Conservation (phyloP, 2,797 vertebrate genomes). For the Centropyge bicolor region DNA sequence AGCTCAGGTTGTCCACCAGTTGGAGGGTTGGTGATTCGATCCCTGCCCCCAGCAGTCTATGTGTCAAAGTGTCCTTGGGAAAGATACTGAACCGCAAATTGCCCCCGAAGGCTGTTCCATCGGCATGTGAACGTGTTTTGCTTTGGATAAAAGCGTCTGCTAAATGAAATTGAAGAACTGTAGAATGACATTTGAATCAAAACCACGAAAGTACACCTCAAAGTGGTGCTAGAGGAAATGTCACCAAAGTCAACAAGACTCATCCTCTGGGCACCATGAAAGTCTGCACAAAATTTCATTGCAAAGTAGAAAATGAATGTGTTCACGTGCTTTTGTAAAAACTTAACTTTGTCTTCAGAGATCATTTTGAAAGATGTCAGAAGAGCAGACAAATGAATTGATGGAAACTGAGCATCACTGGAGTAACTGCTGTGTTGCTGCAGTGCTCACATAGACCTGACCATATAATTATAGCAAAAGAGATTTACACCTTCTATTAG, state of each 20-base stretch:
- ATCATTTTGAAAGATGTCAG: neutral
- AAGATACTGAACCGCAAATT: no score
- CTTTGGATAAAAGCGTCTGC: no score
- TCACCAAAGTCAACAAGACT: neutral
- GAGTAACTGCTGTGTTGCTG: neutral
- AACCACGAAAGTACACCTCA: neutral
- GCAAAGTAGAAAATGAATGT: neutral
- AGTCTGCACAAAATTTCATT: neutral
- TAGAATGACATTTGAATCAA: neutral
- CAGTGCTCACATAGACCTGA: constrained; percentile 13
- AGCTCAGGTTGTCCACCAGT: no score
- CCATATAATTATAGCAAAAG: neutral
- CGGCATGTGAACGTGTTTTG: no score
- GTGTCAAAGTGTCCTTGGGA: no score
- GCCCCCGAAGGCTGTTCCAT: no score
- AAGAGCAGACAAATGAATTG: neutral
- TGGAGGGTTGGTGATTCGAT: no score
- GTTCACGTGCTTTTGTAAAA: neutral
- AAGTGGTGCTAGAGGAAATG: neutral
- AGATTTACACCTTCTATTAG: constrained; percentile 31
- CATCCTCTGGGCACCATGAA: neutral
- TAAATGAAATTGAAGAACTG: no score
- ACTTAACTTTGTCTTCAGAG: neutral
- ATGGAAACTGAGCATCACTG: neutral
- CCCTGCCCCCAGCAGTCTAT: no score